phyloP scores from a whole-genome alignment of 2,797 vertebrate species.

The Sebastes elongatus region DNA sequence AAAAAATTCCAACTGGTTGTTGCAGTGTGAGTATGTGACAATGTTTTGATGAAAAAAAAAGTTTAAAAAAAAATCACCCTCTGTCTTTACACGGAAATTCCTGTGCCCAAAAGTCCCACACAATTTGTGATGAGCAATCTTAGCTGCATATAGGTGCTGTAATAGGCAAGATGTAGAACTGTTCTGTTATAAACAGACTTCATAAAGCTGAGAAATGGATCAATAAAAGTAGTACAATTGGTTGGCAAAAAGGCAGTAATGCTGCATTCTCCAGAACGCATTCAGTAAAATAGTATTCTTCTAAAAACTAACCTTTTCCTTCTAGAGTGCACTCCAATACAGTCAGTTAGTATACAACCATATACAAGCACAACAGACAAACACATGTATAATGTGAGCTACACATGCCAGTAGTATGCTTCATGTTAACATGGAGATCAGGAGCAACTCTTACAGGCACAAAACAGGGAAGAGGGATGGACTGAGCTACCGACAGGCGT shows the following conservation, averaged over 20 bases:
- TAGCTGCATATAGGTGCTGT: neutral
- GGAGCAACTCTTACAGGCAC: constrained; percentile 28
- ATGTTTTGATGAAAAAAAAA: neutral
- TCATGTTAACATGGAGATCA: constrained; percentile 5
- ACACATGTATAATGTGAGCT: constrained; percentile 22
- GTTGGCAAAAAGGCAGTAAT: neutral
- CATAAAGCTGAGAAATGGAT: neutral
- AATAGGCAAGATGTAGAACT: neutral
- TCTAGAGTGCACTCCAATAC: neutral
- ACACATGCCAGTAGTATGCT: constrained; percentile 27
- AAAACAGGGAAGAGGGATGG: constrained; percentile 30
- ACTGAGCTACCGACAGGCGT: constrained; percentile 36
- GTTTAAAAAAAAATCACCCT: neutral
- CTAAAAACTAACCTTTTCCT: neutral
- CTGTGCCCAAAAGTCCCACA: constrained; percentile 1
- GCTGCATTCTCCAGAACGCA: neutral
- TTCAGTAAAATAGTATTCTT: neutral
- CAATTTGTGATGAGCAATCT: constrained; percentile 12
- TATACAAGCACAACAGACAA: constrained; percentile 29
- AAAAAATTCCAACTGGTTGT: neutral
- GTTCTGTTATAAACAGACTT: neutral
- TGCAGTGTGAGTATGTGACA: neutral
- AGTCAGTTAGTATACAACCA: neutral
- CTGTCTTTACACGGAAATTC: neutral
- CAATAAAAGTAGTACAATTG: neutral